Conservation (phyloP, 1,140 invertebrate genomes). For the Zaprionus camerounensis region DNA sequence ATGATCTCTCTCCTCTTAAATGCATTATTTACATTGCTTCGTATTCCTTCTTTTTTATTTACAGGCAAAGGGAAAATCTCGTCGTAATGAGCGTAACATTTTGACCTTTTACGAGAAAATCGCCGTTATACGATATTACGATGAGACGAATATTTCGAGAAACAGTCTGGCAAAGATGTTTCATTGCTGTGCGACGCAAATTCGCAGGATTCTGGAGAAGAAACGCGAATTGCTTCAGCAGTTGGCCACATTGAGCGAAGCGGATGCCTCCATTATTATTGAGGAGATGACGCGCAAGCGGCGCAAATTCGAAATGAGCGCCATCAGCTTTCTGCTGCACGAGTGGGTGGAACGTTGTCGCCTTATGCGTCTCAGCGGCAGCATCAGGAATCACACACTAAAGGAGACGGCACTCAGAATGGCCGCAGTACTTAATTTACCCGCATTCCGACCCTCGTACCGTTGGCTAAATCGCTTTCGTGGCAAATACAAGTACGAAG, state of each 20-base stretch:
- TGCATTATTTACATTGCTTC: not conserved
- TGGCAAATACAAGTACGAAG: slow-evolving; percentile 77
- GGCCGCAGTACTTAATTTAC: slow-evolving; percentile 73
- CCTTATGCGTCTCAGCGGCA: slow-evolving; percentile 52
- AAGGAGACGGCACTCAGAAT: slow-evolving; percentile 74
- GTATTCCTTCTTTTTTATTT: not conserved
- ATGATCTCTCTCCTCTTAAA: not conserved
- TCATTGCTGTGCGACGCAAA: slow-evolving; percentile 81
- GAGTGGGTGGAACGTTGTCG: slow-evolving; percentile 78
- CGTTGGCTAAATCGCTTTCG: slow-evolving; percentile 80
- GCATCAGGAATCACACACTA: slow-evolving; percentile 71
- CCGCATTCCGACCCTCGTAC: slow-evolving; percentile 74
- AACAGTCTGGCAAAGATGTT: slow-evolving; percentile 81
- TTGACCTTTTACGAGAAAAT: slow-evolving; percentile 82
- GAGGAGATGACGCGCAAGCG: slow-evolving; percentile 82
- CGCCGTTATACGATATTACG: slow-evolving; percentile 79
- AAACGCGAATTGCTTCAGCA: slow-evolving; percentile 76
- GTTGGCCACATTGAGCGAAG: slow-evolving; percentile 71
- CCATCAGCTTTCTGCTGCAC: slow-evolving; percentile 76
- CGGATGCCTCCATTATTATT: slow-evolving; percentile 75
- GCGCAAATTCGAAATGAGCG: slow-evolving; percentile 81
- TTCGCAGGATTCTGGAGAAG: slow-evolving; percentile 77
- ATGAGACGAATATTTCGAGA: slow-evolving; percentile 76
- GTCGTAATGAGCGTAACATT: slow-evolving; percentile 81
- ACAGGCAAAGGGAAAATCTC: slow-evolving; percentile 55